Percentiles rank a stretch among this genome's conserved stretches.
Conservation (phyloP, 2,888 invertebrate genomes). For the Metalampra italica region DNA sequence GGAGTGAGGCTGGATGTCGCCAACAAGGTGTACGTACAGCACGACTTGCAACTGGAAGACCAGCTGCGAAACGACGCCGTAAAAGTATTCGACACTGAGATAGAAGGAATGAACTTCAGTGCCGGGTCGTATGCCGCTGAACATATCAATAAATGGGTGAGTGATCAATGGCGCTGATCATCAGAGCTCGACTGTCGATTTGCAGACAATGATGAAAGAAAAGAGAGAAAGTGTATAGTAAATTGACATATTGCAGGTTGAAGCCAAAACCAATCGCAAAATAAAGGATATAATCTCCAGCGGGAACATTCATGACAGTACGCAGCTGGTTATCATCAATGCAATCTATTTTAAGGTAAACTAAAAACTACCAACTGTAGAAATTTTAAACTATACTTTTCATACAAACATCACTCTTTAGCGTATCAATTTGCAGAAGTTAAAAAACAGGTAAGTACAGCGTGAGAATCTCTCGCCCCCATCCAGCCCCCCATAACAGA, state of each 20-base stretch:
- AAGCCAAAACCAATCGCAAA: constrained; percentile 86
- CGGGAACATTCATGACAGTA: constrained; percentile 72
- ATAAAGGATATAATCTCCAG: constrained; percentile 86
- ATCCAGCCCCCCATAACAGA: too few relatives aligned
- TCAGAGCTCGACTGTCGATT: too few relatives aligned
- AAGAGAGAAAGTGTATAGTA: background rate
- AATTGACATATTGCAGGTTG: constrained; percentile 57
- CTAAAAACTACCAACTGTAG: background rate
- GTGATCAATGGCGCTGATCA: too few relatives aligned
- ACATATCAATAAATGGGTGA: constrained; percentile 88
- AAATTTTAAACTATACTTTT: background rate
- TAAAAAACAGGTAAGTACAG: too few relatives aligned
- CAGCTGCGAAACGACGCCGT: constrained; percentile 76
- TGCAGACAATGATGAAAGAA: too few relatives aligned
- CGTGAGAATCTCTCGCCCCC: too few relatives aligned
- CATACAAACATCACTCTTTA: background rate
- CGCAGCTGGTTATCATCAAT: constrained; percentile 86
- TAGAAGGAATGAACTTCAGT: constrained; percentile 81
- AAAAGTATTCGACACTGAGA: constrained; percentile 80
- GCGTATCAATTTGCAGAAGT: too few relatives aligned
- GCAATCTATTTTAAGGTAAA: constrained; percentile 70
- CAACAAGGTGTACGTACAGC: constrained; percentile 84
- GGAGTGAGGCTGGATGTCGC: constrained; percentile 78
- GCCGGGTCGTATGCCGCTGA: constrained; percentile 60
- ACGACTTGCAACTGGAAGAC: constrained; percentile 61